Evolutionary conservation across 2,888 invertebrate species (phyloP), one percentile per base, ranked within the genome.

Genomic region (Toxonevra muliebris): DNA sequence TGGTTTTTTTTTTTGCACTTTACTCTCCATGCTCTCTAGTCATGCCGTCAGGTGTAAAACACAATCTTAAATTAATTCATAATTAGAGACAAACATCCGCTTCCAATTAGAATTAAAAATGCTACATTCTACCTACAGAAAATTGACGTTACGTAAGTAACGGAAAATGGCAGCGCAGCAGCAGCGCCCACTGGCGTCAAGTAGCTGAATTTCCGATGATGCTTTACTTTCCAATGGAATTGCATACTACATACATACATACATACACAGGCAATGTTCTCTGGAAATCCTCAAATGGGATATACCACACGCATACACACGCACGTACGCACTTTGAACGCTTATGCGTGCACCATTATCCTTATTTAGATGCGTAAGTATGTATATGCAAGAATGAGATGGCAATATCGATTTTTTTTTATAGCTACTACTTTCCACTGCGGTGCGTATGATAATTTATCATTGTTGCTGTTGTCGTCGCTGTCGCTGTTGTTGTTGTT

Each of bases 51-150:
- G n/a, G 15, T 15, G 50, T 48, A 48, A 13, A 48, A 48, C 50
- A 48, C 50, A 48, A 15, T 48, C 74, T 66, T 73, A 78, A 80
- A 78, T 80, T 76, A 77, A 79, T 78, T 77, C 77, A 78, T 80
- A 80, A 80, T 79, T 79, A 79, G 75, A 80, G 79, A 77, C 73
- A 80, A 80, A 81, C 79, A 78, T 75, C 64, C 72, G 70, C 59
- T 73, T 76, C 74, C 71, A 74, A 75, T 76, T 76, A 75, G 71
- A 71, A 60, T 53, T 30, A 9, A 9, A 53, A 43, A 50, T 7
- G 41, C 3, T 17, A 40, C 45, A 52, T 30, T 15, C 12, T 11
- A 17, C 11, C 1, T 7, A n/a, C 9, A 30, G 5, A 8, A 20
- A 4, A 30, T 4, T 30, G 30, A 55, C 55, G 13, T 13, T 30